A percentile compares a stretch with the other conserved stretches of the same genome.
Evolutionary conservation across 1,140 invertebrate species (phyloP).

Genomic region (Doryteuthis pealeii): DNA sequence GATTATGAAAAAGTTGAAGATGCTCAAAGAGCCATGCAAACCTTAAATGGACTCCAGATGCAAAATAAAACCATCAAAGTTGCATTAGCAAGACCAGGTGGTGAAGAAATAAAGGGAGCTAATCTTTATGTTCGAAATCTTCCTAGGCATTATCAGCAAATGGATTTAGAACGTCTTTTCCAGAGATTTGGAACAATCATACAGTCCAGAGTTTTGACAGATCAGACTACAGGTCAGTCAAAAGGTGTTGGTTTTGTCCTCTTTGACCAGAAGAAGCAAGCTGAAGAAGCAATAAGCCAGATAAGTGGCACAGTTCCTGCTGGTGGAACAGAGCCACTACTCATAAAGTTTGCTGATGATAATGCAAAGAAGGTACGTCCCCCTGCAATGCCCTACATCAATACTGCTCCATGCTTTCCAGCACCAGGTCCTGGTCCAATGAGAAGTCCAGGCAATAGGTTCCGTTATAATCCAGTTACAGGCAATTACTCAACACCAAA

Average conservation of each 20-base stretch:
- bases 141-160: constrained; percentile 68
- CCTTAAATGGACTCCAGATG: constrained; percentile 82
- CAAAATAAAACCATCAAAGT: constrained; percentile 84
- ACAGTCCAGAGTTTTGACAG: constrained; percentile 83
- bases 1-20: constrained; percentile 83
- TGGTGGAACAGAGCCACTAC: constrained; percentile 77
- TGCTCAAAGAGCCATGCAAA: constrained; percentile 79
- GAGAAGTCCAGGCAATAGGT: constrained; percentile 17
- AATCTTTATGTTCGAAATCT: constrained; percentile 92
- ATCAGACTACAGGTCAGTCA: constrained; percentile 81
- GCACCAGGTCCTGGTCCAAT: constrained; percentile 22
- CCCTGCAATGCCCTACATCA: constrained; percentile 17
- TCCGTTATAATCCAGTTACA: constrained; percentile 38
- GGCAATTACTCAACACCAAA: constrained; percentile 10
- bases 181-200: constrained; percentile 83
- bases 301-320: constrained; percentile 82
- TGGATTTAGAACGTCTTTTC: constrained; percentile 80
- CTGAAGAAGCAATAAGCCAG: constrained; percentile 80
- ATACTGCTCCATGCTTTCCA: constrained; percentile 12
- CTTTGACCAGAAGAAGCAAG: constrained; percentile 64
- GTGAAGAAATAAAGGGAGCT: constrained; percentile 88
- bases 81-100: constrained; percentile 86
- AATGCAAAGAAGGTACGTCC: constrained; percentile 71
- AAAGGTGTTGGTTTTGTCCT: constrained; percentile 87
- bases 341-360: constrained; percentile 86